phyloP scores from a whole-genome alignment of 2,113 vertebrate species.

The Macrotus californicus region DNA sequence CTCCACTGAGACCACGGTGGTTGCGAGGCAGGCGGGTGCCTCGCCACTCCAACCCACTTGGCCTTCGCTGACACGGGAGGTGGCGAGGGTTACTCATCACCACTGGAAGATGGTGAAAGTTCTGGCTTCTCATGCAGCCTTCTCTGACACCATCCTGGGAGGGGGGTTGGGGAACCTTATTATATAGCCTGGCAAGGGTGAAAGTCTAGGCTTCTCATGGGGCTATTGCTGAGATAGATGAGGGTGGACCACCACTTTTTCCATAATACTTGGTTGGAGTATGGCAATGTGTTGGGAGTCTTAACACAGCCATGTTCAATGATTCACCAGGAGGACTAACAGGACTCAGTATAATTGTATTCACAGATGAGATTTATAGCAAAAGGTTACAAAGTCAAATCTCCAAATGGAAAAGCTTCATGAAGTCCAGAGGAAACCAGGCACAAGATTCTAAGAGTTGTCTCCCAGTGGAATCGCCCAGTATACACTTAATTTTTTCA shows the following conservation, averaged over 20 bases:
- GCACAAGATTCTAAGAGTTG: not conserved
- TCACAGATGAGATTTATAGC: not conserved
- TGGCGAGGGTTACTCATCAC: not conserved
- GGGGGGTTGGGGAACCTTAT: not conserved
- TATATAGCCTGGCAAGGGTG: not conserved
- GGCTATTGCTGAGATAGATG: not conserved
- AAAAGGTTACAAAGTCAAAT: constrained; percentile 13
- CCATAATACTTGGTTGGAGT: not conserved
- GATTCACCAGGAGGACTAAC: not conserved
- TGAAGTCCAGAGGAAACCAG: not conserved
- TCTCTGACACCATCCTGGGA: not conserved
- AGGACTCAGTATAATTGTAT: not conserved
- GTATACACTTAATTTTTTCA: not conserved
- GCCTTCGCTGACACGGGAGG: not conserved
- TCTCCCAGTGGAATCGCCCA: not conserved
- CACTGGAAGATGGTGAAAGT: not conserved
- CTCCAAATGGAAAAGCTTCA: not conserved
- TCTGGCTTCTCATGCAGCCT: not conserved
- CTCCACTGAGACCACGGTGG: not conserved
- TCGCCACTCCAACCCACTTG: not conserved
- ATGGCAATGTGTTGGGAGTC: not conserved
- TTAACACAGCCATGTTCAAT: not conserved
- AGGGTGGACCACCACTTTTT: not conserved
- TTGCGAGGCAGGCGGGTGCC: not conserved
- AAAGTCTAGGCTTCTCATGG: not conserved